Evolutionary conservation across 2,888 invertebrate species (phyloP), one percentile per base, ranked within the genome.

Genomic region (Eupithecia insigniata): DNA sequence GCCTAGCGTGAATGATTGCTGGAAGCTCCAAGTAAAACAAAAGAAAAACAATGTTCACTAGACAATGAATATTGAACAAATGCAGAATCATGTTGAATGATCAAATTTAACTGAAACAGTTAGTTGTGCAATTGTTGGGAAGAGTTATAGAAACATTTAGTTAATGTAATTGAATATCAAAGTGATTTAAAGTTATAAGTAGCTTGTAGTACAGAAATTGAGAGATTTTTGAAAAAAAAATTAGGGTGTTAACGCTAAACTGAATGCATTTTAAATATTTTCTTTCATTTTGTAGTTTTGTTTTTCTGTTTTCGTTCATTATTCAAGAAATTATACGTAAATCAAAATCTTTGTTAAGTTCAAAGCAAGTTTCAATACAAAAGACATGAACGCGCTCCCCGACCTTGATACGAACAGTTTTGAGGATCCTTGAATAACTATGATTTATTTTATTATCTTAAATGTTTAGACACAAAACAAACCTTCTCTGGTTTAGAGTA

Each of bases 331-430:
- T 39, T 39, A 43, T 18, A 43, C 18, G 18, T 43, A 43, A 43
- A 43, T 18, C 39, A 39, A 39, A 3, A 14, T 36, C 36, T 12
- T 36, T 32, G 32, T 32, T 32, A 1, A n/a, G 1, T n/a, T 46
- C 1, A 46, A 32, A 28, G 18, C 14, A 60, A 8, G 6, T 30
- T 28, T 60, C 18, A 0, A 60, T 32, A 32, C n/a, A 32, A 61
- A 30, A 61, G 61, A 61, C 10, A n/a, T 61, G 32, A 61, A 61
- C 61, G 61, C 61, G 61, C 61, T 61, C n/a, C 8, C n/a, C 18
- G 61, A 18, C 32, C 16, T 61, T n/a, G 8, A 0, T 22, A 12
- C 0, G 4, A 22, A 51, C n/a, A n/a, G n/a, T 46, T 46, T 46
- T 46, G 1, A 46, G 8, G 8, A 16, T n/a, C 18, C 18, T 43